Conservation (phyloP, 2,113 vertebrate species). For the Tretioscincus oriximinensis region DNA sequence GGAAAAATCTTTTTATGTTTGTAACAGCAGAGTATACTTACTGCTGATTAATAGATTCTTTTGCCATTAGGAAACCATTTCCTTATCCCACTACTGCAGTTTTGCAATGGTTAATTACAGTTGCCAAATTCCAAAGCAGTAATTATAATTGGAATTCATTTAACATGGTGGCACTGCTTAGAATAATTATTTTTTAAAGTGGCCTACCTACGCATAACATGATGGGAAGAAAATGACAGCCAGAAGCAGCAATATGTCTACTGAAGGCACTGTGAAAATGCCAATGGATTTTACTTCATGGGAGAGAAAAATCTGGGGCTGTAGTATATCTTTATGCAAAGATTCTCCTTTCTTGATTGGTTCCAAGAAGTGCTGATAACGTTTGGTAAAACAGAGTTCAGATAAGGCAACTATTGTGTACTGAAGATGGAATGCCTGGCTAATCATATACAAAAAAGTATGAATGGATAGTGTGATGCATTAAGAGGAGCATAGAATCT, state of each 20-base stretch:
- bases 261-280: too few relatives aligned
- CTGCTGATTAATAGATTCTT: neutral
- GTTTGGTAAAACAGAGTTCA: neutral
- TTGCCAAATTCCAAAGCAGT: neutral
- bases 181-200: neutral
- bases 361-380: neutral
- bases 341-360: neutral
- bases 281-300: neutral
- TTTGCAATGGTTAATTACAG: neutral
- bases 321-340: neutral
- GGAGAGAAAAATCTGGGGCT: neutral
- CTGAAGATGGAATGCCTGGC: too few relatives aligned
- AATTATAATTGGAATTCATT: neutral
- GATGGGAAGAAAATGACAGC: neutral
- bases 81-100: neutral
- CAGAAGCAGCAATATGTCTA: neutral
- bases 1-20: neutral
- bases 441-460: neutral
- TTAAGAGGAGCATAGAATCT: too few relatives aligned
- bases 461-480: neutral
- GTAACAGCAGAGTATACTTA: neutral
- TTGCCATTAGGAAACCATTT: neutral
- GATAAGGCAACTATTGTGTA: neutral
- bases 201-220: too few relatives aligned
- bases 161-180: too few relatives aligned